Conservation (phyloP, 2,797 vertebrate genomes). For the Onychomys leucogaster region DNA sequence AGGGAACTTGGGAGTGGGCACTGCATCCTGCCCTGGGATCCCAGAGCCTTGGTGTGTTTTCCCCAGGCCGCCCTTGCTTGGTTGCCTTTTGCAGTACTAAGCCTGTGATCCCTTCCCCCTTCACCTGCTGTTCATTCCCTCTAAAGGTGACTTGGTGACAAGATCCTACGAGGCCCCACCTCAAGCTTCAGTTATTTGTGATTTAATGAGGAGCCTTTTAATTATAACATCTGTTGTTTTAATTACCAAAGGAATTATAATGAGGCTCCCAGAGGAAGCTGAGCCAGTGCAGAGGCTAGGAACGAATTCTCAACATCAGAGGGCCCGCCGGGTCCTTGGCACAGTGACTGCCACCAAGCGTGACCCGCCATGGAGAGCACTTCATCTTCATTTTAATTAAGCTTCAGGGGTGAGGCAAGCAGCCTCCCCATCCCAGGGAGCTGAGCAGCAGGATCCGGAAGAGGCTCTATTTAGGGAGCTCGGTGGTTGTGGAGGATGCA, state of each 20-base stretch:
- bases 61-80: accelerated
- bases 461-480: background rate
- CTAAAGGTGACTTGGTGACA: constrained; percentile 72
- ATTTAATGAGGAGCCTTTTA: constrained; percentile 85
- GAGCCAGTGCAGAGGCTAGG: constrained; percentile 70
- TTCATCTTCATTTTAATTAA: constrained; percentile 84
- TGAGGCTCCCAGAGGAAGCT: constrained; percentile 78
- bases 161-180: constrained; percentile 67
- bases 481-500: background rate
- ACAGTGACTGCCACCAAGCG: background rate
- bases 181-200: constrained; percentile 81
- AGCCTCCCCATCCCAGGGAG: background rate
- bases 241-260: constrained; percentile 86
- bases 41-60: background rate
- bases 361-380: constrained; percentile 73
- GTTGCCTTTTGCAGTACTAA: background rate
- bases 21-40: background rate
- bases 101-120: background rate
- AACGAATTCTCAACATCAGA: constrained; percentile 70
- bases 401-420: constrained; percentile 55
- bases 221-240: constrained; percentile 87
- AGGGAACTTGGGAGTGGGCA: too few relatives aligned
- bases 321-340: constrained; percentile 60
- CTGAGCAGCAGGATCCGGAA: background rate
- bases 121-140: constrained; percentile 32